Evolutionary conservation across 2,888 invertebrate genomes (phyloP), one percentile per base, ranked within the genome.

Genomic region (Serripes groenlandicus): DNA sequence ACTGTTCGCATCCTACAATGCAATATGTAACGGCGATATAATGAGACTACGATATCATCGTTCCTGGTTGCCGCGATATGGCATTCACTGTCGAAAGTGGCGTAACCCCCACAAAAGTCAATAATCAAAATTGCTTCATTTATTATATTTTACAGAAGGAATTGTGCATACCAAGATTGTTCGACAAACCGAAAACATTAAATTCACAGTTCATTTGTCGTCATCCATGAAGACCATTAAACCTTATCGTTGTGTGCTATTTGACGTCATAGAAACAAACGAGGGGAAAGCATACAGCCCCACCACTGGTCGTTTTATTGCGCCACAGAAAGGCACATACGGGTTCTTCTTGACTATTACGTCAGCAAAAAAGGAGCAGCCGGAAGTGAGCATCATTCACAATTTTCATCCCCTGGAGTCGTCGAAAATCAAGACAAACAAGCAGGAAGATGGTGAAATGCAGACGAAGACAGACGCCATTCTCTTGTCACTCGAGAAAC

Each of bases 231-330:
- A 56, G 15, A 32, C 28, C n/a, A 23, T 42, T 7, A 60, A 54
- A 21, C 30, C 78, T 11, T 78, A 68, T 23, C 73, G 60, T 26
- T 42, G 62, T 7, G 30, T 78, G 1, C 56, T 72, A 23, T 78
- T 78, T 56, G 78, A 78, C 35, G 64, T 66, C 34, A 62, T 78
- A 18, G 78, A 72, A 35, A 35, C 62, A 23, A 78, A 78, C 42
- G 42, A 26, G 23, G 56, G 52, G n/a, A 66, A 72, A 11, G 35
- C 56, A 11, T 78, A 72, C 42, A 72, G 64, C 32, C 42, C 60
- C 3, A 66, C 66, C n/a, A 78, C 72, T 4, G 78, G 78, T 9
- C 52, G 78, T 1, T 78, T 78, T 37, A 54, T 49, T 9, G 56
- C 72, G 15, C 64, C 72, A 26, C 7, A 34, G 26, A 62, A 71